These are phyloP conservation scores for Trematomus bernacchii DNA, from an alignment of 2,797 vertebrate species.

Conservation along the genomic window DNA sequence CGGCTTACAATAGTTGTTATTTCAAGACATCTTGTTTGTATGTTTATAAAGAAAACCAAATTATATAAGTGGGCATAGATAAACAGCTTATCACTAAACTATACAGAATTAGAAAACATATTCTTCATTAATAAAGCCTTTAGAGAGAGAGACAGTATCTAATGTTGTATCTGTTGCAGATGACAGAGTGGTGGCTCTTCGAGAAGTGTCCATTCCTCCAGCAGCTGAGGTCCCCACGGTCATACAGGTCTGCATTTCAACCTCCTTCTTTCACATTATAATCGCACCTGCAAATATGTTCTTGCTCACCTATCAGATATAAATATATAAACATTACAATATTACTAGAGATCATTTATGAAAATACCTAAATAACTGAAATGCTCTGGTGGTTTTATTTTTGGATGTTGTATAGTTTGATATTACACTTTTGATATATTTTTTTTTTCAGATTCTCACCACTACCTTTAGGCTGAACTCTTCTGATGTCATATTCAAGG, in stretches of 20 bases:
- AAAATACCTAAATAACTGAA: neutral
- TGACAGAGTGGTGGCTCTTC: constrained; percentile 67
- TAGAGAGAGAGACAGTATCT: neutral
- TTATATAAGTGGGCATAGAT: neutral
- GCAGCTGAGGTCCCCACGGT: constrained; percentile 48
- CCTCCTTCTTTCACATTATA: neutral
- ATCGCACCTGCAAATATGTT: neutral
- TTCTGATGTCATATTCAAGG: constrained; percentile 75
- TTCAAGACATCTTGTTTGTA: neutral
- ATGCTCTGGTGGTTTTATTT: neutral
- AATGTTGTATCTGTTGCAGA: constrained; percentile 59
- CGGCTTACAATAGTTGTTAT: neutral
- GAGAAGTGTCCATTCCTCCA: constrained; percentile 69
- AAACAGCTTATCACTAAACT: neutral
- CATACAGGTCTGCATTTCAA: constrained; percentile 38
- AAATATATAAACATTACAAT: neutral
- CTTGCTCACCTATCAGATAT: neutral
- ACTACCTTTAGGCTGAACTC: constrained; percentile 73
- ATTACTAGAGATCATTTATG: too few species aligned
- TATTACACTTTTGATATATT: neutral
- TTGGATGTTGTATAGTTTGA: neutral
- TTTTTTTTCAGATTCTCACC: constrained; percentile 74
- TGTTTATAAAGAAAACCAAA: neutral
- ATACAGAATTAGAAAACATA: too few species aligned
- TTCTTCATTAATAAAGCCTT: neutral